Percentiles rank a stretch among this genome's conserved stretches.
Evolutionary conservation across 2,113 vertebrate genomes (phyloP).

Genomic region (Gadus chalcogrammus): DNA sequence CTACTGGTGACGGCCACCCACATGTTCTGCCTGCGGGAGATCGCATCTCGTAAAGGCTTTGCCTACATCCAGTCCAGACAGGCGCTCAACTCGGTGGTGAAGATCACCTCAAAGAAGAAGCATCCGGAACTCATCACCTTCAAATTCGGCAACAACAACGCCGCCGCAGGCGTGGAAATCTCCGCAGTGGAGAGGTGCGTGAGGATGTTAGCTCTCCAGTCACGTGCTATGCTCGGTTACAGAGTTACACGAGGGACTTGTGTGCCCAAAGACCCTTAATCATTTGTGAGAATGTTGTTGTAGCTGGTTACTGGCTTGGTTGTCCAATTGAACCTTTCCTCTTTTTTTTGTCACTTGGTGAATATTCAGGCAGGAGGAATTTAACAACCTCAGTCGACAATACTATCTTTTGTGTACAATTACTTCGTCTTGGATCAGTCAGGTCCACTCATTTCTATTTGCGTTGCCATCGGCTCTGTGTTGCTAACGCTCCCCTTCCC

Average conservation of each 20-base stretch:
- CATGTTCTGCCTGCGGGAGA: slow-evolving; percentile 97
- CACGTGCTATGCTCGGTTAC: no score
- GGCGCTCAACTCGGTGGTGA: slow-evolving; percentile 93
- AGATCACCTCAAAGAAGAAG: slow-evolving; percentile 99
- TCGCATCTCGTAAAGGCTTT: slow-evolving; percentile 88
- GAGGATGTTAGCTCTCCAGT: no score
- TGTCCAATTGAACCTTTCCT: no score
- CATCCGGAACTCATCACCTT: slow-evolving; percentile 98
- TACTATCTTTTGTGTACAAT: no score
- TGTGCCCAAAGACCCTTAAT: no score
- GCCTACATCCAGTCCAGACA: slow-evolving; percentile 97
- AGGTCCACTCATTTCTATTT: background rate
- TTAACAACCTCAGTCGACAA: no score
- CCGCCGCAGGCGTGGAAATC: slow-evolving; percentile 86
- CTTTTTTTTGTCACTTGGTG: no score
- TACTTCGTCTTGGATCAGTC: background rate
- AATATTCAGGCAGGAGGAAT: no score
- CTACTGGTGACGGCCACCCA: slow-evolving; percentile 95
- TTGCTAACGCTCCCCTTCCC: background rate
- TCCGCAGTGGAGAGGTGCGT: slow-evolving; percentile 90
- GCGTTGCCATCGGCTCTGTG: background rate
- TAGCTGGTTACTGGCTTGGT: no score
- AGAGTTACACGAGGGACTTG: no score
- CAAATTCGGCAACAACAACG: slow-evolving; percentile 94
- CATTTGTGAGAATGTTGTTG: no score